These are phyloP conservation scores for Lateolabrax maculatus DNA, from an alignment of 2,797 vertebrate genomes.

Conservation along the genomic window DNA sequence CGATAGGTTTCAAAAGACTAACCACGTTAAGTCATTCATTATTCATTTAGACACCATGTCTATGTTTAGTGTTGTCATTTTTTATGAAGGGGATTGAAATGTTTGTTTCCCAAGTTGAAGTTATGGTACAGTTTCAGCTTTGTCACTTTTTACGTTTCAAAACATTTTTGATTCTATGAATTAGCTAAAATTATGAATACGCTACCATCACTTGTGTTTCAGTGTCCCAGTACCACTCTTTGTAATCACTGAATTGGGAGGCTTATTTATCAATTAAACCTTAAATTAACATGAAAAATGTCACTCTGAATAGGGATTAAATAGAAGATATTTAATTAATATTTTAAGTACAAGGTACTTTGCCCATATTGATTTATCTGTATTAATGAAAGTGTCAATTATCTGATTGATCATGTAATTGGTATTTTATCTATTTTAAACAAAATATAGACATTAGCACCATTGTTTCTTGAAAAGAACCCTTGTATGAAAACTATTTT, in stretches of 20 bases:
- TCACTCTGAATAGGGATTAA: conserved; percentile 51
- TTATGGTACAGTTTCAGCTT: conserved; percentile 47
- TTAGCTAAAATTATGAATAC: conserved; percentile 57
- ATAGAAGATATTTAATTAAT: conserved; percentile 64
- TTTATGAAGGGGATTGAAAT: conserved; percentile 37
- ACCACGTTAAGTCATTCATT: conserved; percentile 27
- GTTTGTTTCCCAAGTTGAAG: conserved; percentile 40
- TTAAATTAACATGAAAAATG: conserved; percentile 50
- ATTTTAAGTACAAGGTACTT: conserved; percentile 78
- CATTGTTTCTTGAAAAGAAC: conserved; percentile 73
- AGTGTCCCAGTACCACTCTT: conserved; percentile 48
- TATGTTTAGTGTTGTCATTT: conserved; percentile 42
- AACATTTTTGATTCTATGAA: conserved; percentile 77
- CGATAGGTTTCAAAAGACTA: conserved; percentile 50
- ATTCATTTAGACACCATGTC: conserved; percentile 35
- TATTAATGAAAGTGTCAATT: conserved; percentile 62
- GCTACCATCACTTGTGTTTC: conserved; percentile 48
- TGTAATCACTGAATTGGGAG: conserved; percentile 49
- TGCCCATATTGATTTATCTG: conserved; percentile 52
- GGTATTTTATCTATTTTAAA: conserved; percentile 74
- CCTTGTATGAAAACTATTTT: conserved; percentile 84
- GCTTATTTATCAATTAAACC: conserved; percentile 57
- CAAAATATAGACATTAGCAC: conserved; percentile 59
- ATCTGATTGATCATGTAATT: conserved; percentile 63
- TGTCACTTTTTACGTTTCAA: conserved; percentile 52